Percentiles rank a stretch among this genome's conserved stretches.
These are phyloP conservation scores for Yponomeuta plumbellus DNA, from an alignment of 2,888 invertebrate species.

Conservation along the genomic window DNA sequence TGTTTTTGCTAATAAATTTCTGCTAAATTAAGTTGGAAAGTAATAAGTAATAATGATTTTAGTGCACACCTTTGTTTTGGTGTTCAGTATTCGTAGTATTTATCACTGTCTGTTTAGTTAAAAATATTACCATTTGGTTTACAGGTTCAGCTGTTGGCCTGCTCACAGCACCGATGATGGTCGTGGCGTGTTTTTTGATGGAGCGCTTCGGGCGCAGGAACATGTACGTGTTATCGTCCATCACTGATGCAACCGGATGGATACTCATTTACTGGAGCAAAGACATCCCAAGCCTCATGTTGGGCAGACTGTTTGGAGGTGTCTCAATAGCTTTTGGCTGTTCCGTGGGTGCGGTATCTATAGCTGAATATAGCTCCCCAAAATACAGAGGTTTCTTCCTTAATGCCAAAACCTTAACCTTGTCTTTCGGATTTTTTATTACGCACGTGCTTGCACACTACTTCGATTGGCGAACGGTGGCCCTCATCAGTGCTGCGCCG, in stretches of 20 bases:
- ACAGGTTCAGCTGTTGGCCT: too few relatives aligned
- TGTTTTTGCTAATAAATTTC: too few relatives aligned
- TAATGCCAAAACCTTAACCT: background rate
- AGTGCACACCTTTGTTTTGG: too few relatives aligned
- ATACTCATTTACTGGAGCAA: background rate
- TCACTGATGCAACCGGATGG: background rate
- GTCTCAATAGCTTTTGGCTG: background rate
- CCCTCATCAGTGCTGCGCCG: slow-evolving; percentile 2
- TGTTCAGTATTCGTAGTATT: too few relatives aligned
- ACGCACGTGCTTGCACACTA: background rate
- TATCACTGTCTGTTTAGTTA: too few relatives aligned
- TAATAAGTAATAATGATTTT: too few relatives aligned
- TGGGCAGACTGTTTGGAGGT: background rate
- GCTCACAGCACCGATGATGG: too few relatives aligned
- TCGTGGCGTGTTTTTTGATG: background rate
- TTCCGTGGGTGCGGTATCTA: background rate
- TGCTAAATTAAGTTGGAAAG: too few relatives aligned
- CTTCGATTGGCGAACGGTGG: background rate
- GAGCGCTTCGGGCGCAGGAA: background rate
- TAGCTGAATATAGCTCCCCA: background rate
- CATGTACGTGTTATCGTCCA: background rate
- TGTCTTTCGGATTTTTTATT: background rate
- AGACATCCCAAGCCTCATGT: background rate
- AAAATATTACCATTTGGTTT: too few relatives aligned
- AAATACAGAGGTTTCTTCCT: background rate